Percentiles rank a stretch among this genome's conserved stretches.
Evolutionary conservation across 2,113 vertebrate species (phyloP).

Genomic region (Apteryx owenii): DNA sequence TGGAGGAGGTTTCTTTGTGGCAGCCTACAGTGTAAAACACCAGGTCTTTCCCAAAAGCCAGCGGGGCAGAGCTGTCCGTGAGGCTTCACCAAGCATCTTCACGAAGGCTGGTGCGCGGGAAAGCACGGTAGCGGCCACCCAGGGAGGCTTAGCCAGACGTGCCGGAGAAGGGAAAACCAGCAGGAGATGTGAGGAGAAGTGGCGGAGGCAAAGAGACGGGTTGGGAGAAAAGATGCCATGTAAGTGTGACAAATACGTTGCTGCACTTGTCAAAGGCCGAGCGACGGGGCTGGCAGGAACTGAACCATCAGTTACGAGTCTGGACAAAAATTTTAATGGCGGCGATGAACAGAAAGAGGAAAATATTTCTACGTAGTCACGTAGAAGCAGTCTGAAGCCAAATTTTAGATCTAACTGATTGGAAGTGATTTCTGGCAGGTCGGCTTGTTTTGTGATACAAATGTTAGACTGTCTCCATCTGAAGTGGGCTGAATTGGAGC

Average conservation of each 20-base stretch:
- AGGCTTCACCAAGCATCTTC: background rate
- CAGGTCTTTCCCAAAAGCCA: background rate
- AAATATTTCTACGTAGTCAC: background rate
- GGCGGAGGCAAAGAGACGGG: background rate
- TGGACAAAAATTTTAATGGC: background rate
- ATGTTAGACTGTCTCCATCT: background rate
- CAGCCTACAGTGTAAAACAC: background rate
- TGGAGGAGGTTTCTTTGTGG: background rate
- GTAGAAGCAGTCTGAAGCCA: background rate
- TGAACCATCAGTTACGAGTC: background rate
- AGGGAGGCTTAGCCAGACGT: background rate
- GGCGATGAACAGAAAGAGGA: background rate
- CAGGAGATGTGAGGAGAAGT: background rate
- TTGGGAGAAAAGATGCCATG: background rate
- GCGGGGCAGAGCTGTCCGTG: rapidly evolving
- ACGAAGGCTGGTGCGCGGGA: too few species aligned
- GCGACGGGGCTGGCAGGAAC: background rate
- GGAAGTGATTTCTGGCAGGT: background rate
- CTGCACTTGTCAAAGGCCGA: background rate
- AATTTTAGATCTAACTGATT: background rate
- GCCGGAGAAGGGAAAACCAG: background rate
- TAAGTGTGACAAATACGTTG: background rate
- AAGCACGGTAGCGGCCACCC: too few species aligned
- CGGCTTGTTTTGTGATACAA: background rate
- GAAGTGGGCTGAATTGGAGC: background rate